Percentiles rank a stretch among this genome's conserved stretches.
phyloP scores from a whole-genome alignment of 1,140 invertebrate genomes.

The Prorops nasuta region DNA sequence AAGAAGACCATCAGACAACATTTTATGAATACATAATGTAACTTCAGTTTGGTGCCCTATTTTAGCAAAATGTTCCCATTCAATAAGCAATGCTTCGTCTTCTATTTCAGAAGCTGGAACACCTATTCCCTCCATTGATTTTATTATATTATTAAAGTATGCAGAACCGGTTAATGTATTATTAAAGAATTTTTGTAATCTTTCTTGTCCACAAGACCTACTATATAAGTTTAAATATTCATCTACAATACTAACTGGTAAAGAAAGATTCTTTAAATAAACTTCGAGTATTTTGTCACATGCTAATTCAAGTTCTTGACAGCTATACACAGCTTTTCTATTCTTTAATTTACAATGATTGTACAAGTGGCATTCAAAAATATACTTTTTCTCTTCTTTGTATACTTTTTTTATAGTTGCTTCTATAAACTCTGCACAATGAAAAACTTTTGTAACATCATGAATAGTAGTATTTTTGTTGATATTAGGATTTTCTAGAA shows the following conservation, averaged over 20 bases:
- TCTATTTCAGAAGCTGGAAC: constrained; percentile 30
- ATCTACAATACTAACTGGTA: constrained; percentile 32
- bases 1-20: constrained; percentile 41
- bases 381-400: constrained; percentile 24
- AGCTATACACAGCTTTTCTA: constrained; percentile 25
- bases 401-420: constrained; percentile 23
- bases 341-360: constrained; percentile 25
- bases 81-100: constrained; percentile 35
- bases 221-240: constrained; percentile 39
- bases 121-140: constrained; percentile 31
- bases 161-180: constrained; percentile 28
- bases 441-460: constrained; percentile 31
- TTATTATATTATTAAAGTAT: constrained; percentile 31
- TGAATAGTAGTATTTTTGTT: constrained; percentile 8
- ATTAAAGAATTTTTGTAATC: constrained; percentile 36
- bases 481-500: constrained; percentile 18
- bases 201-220: constrained; percentile 31
- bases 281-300: constrained; percentile 44
- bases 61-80: constrained; percentile 44
- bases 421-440: constrained; percentile 41
- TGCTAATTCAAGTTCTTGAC: constrained; percentile 28
- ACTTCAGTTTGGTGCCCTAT: constrained; percentile 38
- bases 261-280: constrained; percentile 32
- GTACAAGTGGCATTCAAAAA: constrained; percentile 39
- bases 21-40: constrained; percentile 34